Evolutionary conservation across 2,888 invertebrate genomes (phyloP), one percentile per base, ranked within the genome.

Genomic region (Microctonus brassicae): DNA sequence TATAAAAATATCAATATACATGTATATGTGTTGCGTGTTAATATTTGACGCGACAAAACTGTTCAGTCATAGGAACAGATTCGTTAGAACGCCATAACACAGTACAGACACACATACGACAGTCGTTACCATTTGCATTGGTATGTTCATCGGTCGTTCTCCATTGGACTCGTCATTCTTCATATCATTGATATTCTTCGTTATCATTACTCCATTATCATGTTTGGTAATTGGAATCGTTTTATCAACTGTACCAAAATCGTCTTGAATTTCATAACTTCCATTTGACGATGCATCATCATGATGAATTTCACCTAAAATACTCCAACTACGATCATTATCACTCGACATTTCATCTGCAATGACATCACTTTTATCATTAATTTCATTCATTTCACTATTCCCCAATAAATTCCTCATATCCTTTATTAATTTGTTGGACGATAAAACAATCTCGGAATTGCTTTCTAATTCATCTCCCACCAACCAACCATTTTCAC

Each of bases 81-180:
- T 86, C 79, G 83, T 86, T 83, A 87, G 82, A 81, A 87, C 83
- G 85, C 87, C 86, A 81, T 86, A 87, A 87, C 84, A 87, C 81
- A 87, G 82, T 81, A 87, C 85, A 81, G 86, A 86, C 80, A 87
- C 84, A 86, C 87, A 87, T 82, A 87, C 83, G 80, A 86, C 85
- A 83, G 87, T 87, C 81, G 87, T 87, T 86, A 87, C 86, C 87
- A 87, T 87, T 84, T 86, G 81, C 83, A 87, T 83, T 76, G 86
- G 86, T 83, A 84, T 80, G 84, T 82, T 82, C 82, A 81, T 80
- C 79, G 81, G 79, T 75, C 78, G 79, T 75, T 79, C 79, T 65
- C 81, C 81, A 74, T 81, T 78, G 75, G 76, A 70, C 62, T 75
- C 76, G 64, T 76, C 71, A 71, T 70, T 72, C 64, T 29, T 29